Evolutionary conservation across 1,140 invertebrate species (phyloP), one percentile per base, ranked within the genome.

Genomic region (Orussus abietinus): DNA sequence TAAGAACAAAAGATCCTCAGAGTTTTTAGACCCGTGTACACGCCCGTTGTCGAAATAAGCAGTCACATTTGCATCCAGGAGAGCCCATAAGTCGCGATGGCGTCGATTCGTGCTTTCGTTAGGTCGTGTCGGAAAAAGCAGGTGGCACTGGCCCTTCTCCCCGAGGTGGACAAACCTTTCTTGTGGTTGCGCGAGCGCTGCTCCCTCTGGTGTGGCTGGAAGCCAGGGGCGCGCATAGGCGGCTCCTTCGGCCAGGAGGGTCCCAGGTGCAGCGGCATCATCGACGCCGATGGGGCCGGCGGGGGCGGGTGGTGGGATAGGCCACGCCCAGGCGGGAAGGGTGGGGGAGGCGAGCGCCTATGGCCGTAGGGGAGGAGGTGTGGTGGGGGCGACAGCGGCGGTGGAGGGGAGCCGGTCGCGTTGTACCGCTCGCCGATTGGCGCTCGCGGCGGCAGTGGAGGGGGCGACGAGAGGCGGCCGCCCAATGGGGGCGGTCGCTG

Each of bases 391-490:
- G 62, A 57, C 12, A 64, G 29, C n/a, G 55, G 62, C 3, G 58
- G 57, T n/a, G 67, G 59, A 7, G 59, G 58, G 0, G 63, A 63
- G 37, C 53, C 37, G 14, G 49, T 36, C 29, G 44, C 47, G 2
- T 63, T 54, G 13, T 64, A 64, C 49, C 43, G 10, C 53, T 41
- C 38, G 30, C 32, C 15, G 53, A 47, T 3, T 21, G 47, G 44
- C 11, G 22, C 43, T 15, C 21, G 34, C 22, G 40, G 38, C 42
- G 63, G 59, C 5, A 79, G 80, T 13, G 57, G 62, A 10, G 80
- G 80, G 3, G 80, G 80, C 3, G 81, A 83, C 4, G 81, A 80
- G 59, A 83, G 69, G 36, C 81, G 69, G 4, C 80, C 81, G 14
- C 74, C 74, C 4, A 83, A 50, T 7, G 81, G 80, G 17, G 81